phyloP scores from a whole-genome alignment of 2,797 vertebrate genomes.

The Muraenolepis orangiensis region DNA sequence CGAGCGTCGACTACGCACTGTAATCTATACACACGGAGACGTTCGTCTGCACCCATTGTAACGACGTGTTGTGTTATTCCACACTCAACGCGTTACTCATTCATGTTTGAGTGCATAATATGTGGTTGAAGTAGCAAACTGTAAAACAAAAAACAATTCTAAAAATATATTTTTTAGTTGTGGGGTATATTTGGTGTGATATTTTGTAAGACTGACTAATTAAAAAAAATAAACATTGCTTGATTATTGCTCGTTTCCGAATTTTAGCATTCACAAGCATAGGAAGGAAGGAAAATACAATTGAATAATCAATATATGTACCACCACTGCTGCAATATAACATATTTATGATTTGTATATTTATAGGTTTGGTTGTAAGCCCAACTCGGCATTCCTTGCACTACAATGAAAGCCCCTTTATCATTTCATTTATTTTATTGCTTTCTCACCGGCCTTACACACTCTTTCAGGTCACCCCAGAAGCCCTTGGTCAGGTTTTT shows the following conservation, averaged over 20 bases:
- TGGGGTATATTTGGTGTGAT: not conserved
- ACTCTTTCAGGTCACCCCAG: constrained; percentile 75
- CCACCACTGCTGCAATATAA: no score
- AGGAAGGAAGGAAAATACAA: not conserved
- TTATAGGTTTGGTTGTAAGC: not conserved
- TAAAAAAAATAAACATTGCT: not conserved
- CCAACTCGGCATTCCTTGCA: not conserved
- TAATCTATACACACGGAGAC: constrained; percentile 44
- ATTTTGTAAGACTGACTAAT: not conserved
- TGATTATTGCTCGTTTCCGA: not conserved
- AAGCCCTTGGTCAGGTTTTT: constrained; percentile 80
- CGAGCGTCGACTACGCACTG: constrained; percentile 60
- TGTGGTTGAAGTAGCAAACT: not conserved
- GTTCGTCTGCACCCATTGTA: not conserved
- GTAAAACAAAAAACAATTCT: not conserved
- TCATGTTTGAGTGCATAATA: not conserved
- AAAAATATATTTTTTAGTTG: not conserved
- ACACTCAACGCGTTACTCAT: not conserved
- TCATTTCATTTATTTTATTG: constrained; percentile 12
- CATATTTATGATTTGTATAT: not conserved
- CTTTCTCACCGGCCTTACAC: constrained; percentile 55
- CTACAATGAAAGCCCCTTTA: constrained; percentile 1
- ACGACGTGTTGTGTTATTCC: no score
- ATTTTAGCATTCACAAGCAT: no score
- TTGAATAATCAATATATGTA: not conserved